Conservation (phyloP, 2,113 vertebrate genomes). For the Neodontobutis hainanensis region DNA sequence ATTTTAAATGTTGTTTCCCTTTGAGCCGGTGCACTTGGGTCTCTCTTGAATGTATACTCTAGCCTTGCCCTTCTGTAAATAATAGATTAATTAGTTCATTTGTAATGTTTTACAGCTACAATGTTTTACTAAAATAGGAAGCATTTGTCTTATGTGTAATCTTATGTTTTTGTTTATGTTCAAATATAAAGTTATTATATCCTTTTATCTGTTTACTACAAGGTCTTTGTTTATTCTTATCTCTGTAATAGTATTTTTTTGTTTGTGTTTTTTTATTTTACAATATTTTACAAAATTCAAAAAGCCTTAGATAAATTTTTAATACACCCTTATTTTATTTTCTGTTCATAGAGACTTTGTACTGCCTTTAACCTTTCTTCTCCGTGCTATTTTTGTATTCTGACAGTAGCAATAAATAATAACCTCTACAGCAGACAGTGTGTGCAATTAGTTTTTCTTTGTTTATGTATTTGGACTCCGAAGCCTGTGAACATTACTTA, state of each 20-base stretch:
- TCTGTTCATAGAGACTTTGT: slow-evolving; percentile 30
- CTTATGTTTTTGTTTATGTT: slow-evolving; percentile 67
- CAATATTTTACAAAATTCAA: slow-evolving; percentile 14
- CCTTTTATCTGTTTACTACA: slow-evolving; percentile 53
- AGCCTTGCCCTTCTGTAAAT: slow-evolving; percentile 82
- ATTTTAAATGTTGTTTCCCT: slow-evolving; percentile 45
- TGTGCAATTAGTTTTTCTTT: slow-evolving; percentile 1
- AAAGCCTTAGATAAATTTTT: slow-evolving; percentile 36
- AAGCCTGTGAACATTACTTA: neutral
- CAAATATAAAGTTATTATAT: slow-evolving; percentile 40
- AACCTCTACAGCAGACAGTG: slow-evolving; percentile 22
- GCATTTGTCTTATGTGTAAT: slow-evolving; percentile 76
- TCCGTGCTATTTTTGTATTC: slow-evolving; percentile 71
- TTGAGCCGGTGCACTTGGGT: slow-evolving; percentile 69
- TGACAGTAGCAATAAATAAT: slow-evolving; percentile 74
- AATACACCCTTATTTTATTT: slow-evolving; percentile 46
- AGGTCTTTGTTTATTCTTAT: slow-evolving; percentile 42
- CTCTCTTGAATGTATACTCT: slow-evolving; percentile 82
- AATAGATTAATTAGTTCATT: slow-evolving; percentile 72
- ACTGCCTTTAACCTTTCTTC: slow-evolving; percentile 24
- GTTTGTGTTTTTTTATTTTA: slow-evolving; percentile 33
- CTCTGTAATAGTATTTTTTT: slow-evolving; percentile 41
- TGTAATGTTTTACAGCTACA: slow-evolving; percentile 53
- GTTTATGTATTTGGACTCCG: neutral
- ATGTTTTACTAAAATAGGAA: slow-evolving; percentile 46